phyloP scores from a whole-genome alignment of 2,113 vertebrate genomes.

The Morone chrysops region DNA sequence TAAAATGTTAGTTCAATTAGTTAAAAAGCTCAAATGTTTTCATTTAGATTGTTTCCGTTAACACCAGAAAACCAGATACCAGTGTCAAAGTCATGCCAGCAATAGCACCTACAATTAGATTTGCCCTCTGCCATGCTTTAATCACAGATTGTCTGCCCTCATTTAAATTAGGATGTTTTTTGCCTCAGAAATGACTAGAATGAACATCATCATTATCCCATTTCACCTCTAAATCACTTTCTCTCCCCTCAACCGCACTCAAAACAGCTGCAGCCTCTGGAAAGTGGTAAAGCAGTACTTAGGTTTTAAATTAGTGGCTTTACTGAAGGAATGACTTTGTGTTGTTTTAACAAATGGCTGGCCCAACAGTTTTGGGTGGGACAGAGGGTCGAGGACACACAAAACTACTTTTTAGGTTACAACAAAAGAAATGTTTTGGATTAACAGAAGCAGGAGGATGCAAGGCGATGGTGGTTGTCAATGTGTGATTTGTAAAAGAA shows the following conservation, averaged over 20 bases:
- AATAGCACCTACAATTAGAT: slow-evolving; percentile 65
- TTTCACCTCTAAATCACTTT: slow-evolving; percentile 75
- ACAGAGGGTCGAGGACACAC: slow-evolving; percentile 2
- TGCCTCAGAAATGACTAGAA: slow-evolving; percentile 65
- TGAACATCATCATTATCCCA: slow-evolving; percentile 73
- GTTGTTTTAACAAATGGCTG: slow-evolving; percentile 59
- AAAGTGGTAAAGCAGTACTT: slow-evolving; percentile 58
- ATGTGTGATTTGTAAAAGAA: neutral
- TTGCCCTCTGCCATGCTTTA: slow-evolving; percentile 60
- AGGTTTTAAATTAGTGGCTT: slow-evolving; percentile 67
- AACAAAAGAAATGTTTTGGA: neutral
- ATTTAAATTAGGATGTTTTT: slow-evolving; percentile 74
- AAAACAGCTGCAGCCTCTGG: slow-evolving; percentile 69
- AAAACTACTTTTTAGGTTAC: neutral
- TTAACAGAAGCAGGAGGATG: neutral
- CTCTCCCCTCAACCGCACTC: slow-evolving; percentile 62
- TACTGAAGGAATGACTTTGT: slow-evolving; percentile 46
- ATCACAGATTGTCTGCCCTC: slow-evolving; percentile 64
- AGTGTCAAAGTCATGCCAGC: slow-evolving; percentile 50
- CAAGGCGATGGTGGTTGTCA: neutral
- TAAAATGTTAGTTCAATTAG: neutral
- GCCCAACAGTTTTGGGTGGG: slow-evolving; percentile 33
- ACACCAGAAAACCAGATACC: slow-evolving; percentile 36
- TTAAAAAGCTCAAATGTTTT: neutral
- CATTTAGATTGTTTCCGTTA: slow-evolving; percentile 5